phyloP scores from a whole-genome alignment of 2,797 vertebrate genomes.

The Tokudaia muenninki region DNA sequence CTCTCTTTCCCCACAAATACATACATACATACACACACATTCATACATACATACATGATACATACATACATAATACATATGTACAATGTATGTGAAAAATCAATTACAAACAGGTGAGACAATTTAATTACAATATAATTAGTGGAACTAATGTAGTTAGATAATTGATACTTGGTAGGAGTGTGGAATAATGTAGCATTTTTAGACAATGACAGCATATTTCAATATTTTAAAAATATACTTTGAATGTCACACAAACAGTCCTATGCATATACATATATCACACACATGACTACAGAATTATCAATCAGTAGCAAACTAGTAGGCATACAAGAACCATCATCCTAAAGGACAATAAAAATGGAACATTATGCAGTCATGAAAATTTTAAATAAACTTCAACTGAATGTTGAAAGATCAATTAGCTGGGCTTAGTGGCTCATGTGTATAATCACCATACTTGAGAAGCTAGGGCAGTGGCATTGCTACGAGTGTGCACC shows the following conservation, averaged over 20 bases:
- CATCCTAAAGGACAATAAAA: not conserved
- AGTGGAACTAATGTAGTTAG: not conserved
- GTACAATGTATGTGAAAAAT: not conserved
- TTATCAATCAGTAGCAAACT: conserved; percentile 7
- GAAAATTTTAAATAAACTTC: not conserved
- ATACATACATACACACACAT: not conserved
- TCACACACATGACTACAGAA: not conserved
- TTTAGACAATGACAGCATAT: not conserved
- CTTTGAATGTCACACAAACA: not conserved
- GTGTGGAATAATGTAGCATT: not conserved
- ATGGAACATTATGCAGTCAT: not conserved
- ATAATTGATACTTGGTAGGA: not conserved
- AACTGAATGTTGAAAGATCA: conserved; percentile 2
- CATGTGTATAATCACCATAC: not conserved
- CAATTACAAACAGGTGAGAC: not conserved
- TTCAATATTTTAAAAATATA: conserved; percentile 18
- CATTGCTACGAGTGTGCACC: not conserved
- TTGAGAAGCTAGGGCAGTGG: not conserved
- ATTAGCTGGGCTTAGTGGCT: not conserved
- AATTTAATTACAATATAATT: conserved; percentile 30
- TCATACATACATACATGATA: not conserved
- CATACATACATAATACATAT: not conserved
- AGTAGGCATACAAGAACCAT: not conserved
- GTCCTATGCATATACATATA: not conserved
- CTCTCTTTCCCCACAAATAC: not conserved